These are phyloP conservation scores for Heteromyza rotundicornis DNA, from an alignment of 2,888 invertebrate genomes.

Conservation along the genomic window DNA sequence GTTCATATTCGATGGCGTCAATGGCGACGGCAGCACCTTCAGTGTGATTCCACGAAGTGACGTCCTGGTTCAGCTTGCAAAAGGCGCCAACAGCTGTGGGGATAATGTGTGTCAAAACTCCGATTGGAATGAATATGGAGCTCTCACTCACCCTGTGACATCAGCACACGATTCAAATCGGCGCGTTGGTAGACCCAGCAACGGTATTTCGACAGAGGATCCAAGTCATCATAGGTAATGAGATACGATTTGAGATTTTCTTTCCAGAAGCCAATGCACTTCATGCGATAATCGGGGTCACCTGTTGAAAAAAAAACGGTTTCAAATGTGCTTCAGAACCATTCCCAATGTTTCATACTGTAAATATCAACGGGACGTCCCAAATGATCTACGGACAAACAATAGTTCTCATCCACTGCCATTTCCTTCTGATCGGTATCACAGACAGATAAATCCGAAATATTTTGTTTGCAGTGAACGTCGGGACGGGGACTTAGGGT, in stretches of 20 bases:
- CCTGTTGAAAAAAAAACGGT: constrained; percentile 33
- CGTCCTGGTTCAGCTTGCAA: constrained; percentile 88
- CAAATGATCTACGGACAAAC: constrained; percentile 93
- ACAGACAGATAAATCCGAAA: constrained; percentile 95
- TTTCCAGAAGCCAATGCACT: constrained; percentile 97
- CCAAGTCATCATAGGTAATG: constrained; percentile 94
- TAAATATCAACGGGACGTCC: constrained; percentile 95
- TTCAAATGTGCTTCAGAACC: no score
- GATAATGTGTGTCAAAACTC: constrained; percentile 28
- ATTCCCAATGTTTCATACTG: constrained; percentile 58
- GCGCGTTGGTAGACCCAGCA: constrained; percentile 98
- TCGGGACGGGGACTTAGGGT: constrained; percentile 92
- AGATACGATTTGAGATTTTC: constrained; percentile 96
- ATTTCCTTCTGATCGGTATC: constrained; percentile 94
- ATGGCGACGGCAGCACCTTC: constrained; percentile 93
- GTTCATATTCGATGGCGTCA: constrained; percentile 89
- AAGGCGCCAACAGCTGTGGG: constrained; percentile 82
- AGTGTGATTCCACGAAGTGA: constrained; percentile 84
- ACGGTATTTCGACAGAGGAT: constrained; percentile 93
- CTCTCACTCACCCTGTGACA: constrained; percentile 68
- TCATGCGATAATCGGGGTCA: constrained; percentile 95
- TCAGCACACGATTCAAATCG: constrained; percentile 85
- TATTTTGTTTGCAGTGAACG: constrained; percentile 89
- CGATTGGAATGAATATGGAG: background rate
- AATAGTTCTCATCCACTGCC: constrained; percentile 93